Evolutionary conservation across 2,797 vertebrate genomes (phyloP), one percentile per base, ranked within the genome.

Genomic region (Propithecus deckenii): DNA sequence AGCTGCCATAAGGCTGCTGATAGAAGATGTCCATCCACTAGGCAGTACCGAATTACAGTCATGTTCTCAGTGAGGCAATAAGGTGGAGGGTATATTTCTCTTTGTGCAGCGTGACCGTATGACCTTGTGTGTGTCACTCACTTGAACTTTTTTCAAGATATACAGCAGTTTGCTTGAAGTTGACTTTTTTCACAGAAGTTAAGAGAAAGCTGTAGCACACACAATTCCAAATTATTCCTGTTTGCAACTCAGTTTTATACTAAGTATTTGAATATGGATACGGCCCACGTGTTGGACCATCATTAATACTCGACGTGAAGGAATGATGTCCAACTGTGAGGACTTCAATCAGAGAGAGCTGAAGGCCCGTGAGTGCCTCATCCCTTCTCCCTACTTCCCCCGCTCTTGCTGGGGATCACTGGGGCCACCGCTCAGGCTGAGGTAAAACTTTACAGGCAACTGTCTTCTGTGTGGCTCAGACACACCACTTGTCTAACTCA

Each of bases 181-280:
- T 84, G 86, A 74, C 41, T 65, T 41, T 89, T 89, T 55, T 65
- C n/a, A 63, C 74, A n/a, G 25, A 78, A 7, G 23, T 61, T 38
- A 92, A 91, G 75, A 63, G 18, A 59, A 86, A 74, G 41, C 23
- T 28, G 30, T 85, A 92, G 30, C 28, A 41, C 48, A 95, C 9
- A 46, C 22, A 50, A 63, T 20, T 91, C 32, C 67, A 72, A 92
- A 81, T 75, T 75, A 67, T 92, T 86, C 75, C 41, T 92, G 8
- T 94, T 72, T 18, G 32, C 59, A 71, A 71, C 32, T 94, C 23
- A 7, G 5, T 86, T 95, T 41, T 79, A 5, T 72, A 48, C 52
- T 81, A 72, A 93, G 46, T 1, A 63, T 97, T 89, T 86, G 12
- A 88, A 83, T 93, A 48, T 88, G 43, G 52, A 81, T 85, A 32